phyloP scores from a whole-genome alignment of 1,140 invertebrate species.

The Pseudomyrmex gracilis region DNA sequence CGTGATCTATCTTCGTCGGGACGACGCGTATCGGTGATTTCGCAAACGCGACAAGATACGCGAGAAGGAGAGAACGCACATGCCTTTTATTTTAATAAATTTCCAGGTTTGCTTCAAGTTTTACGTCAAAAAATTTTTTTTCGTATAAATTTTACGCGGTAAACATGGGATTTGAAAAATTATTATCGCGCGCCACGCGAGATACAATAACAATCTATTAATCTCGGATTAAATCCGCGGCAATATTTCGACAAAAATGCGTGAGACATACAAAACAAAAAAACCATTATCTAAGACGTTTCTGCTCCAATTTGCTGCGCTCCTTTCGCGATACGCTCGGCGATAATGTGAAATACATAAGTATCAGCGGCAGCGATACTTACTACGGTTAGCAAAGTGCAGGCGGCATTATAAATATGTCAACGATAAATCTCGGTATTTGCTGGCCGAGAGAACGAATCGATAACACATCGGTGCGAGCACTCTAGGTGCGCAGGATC shows the following conservation, averaged over 20 bases:
- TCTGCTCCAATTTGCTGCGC: slow-evolving; percentile 14
- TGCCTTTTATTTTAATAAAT: slow-evolving; percentile 15
- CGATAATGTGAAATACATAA: slow-evolving; percentile 44
- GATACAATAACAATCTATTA: no score
- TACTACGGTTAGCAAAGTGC: slow-evolving; percentile 49
- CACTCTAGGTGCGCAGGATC: slow-evolving; percentile 21
- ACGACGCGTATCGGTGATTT: not conserved
- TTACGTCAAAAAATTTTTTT: not conserved
- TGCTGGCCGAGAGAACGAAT: slow-evolving; percentile 47
- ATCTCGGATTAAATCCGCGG: no score
- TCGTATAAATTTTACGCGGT: no score
- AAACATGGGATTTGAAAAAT: no score
- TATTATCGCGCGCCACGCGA: no score
- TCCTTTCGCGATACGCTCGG: not conserved
- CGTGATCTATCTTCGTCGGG: not conserved
- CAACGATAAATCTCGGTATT: slow-evolving; percentile 74
- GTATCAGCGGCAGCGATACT: slow-evolving; percentile 20
- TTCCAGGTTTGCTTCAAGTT: not conserved
- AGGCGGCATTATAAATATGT: slow-evolving; percentile 75
- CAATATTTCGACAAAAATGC: no score
- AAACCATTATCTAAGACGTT: no score
- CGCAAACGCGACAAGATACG: not conserved
- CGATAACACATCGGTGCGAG: slow-evolving; percentile 51
- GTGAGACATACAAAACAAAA: not conserved
- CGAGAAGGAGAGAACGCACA: not conserved